Evolutionary conservation across 2,113 vertebrate species (phyloP).

Genomic region (Ameiurus melas): DNA sequence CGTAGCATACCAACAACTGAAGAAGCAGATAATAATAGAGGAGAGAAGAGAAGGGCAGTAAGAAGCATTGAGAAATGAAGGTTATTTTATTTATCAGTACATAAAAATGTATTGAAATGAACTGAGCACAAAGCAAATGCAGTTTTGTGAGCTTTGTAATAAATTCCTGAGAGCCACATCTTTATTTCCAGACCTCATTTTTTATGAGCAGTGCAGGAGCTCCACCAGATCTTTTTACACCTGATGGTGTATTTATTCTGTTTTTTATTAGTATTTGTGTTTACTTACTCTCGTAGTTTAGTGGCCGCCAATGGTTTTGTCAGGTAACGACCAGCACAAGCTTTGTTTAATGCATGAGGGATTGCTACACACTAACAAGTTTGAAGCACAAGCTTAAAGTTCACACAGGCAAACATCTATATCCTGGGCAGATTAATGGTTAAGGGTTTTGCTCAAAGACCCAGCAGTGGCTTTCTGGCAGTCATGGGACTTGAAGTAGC

Average conservation of each 20-base stretch:
- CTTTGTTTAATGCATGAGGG: background rate
- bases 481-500: background rate
- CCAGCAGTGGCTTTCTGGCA: background rate
- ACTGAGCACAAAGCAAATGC: background rate
- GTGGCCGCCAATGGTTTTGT: background rate
- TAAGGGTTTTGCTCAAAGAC: background rate
- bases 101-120: background rate
- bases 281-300: background rate
- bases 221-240: conserved; percentile 1
- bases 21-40: background rate
- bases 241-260: background rate
- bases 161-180: background rate
- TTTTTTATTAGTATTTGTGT: background rate
- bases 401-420: background rate
- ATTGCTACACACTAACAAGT: background rate
- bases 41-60: background rate
- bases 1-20: background rate
- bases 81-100: background rate
- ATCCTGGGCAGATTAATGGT: background rate
- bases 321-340: background rate
- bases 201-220: background rate
- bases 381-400: background rate
- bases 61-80: background rate
- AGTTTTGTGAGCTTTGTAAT: background rate
- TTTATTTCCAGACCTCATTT: background rate